Percentiles rank a stretch among this genome's conserved stretches.
Evolutionary conservation across 1,140 invertebrate genomes (phyloP).

Genomic region (Calycopis cecrops): DNA sequence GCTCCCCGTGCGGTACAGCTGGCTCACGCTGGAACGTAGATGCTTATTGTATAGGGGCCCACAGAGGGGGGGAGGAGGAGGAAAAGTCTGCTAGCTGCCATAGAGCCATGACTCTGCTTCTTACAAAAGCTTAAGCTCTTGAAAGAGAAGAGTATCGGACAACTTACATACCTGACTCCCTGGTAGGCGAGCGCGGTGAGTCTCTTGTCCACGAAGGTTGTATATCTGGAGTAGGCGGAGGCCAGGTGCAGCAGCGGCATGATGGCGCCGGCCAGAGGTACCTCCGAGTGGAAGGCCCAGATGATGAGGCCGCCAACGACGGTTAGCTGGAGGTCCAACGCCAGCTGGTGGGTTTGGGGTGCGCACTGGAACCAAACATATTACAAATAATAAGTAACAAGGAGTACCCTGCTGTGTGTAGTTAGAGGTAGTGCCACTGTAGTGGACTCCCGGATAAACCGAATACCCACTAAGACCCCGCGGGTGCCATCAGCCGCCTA

Average conservation of each 20-base stretch:
- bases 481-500: no score
- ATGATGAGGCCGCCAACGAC: constrained; percentile 82
- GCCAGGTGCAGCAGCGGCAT: constrained; percentile 74
- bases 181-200: constrained; percentile 80
- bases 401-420: no score
- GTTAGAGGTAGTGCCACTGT: no score
- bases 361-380: constrained; percentile 76
- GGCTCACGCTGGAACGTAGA: constrained; percentile 76
- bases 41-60: no score
- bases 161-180: constrained; percentile 77
- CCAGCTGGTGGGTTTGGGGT: constrained; percentile 82
- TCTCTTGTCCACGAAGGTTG: constrained; percentile 75
- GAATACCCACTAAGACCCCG: no score
- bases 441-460: no score
- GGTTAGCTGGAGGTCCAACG: constrained; percentile 89
- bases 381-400: not conserved
- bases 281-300: constrained; percentile 78
- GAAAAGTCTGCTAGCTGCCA: not conserved
- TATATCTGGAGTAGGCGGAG: constrained; percentile 78
- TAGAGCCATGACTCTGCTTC: not conserved
- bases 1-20: constrained; percentile 80
- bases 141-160: not conserved
- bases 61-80: no score
- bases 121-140: not conserved
- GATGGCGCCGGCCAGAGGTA: constrained; percentile 71